Evolutionary conservation across 2,888 invertebrate species (phyloP), one percentile per base, ranked within the genome.

Genomic region (Nezara viridula): DNA sequence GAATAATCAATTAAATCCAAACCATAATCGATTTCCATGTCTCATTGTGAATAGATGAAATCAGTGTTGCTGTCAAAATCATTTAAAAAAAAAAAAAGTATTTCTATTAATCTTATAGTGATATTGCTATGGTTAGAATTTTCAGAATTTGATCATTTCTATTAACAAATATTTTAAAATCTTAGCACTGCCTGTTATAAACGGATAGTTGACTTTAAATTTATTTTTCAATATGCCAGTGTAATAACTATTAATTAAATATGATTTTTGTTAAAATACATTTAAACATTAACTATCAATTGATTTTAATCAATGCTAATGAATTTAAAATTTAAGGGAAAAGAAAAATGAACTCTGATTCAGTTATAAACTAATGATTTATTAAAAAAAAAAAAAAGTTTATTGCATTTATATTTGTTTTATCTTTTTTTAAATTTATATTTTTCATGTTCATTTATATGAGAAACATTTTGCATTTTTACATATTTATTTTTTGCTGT

Each of bases 91-190:
- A 5, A 24, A n/a, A n/a, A n/a, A 55, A 9, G n/a, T 60, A 14
- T 27, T 60, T 60, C 60, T 60, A 60, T 60, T 60, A 55, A n/a
- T 55, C n/a, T n/a, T 60, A 55, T 60, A 60, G 60, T 60, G 60
- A 32, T 60, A 55, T 60, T 60, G 60, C 60, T 60, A 14, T n/a
- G 27, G 27, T 60, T 60, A 60, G 60, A 60, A 14, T 60, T 32
- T 27, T 60, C 60, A 60, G 27, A 60, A 60, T 60, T 60, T 32
- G 3, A 60, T 14, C 12, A 27, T 60, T 60, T 27, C 14, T 27
- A 60, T 27, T 55, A n/a, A 55, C 14, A 60, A 60, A 14, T 9
- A 60, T 27, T 60, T 60, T n/a, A 60, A 60, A 60, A 27, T 60
- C 27, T 55, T 60, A 60, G 60, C 60, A 60, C 60, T 60, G 60